phyloP scores from a whole-genome alignment of 1,140 invertebrate genomes.

The Papilio glaucus region DNA sequence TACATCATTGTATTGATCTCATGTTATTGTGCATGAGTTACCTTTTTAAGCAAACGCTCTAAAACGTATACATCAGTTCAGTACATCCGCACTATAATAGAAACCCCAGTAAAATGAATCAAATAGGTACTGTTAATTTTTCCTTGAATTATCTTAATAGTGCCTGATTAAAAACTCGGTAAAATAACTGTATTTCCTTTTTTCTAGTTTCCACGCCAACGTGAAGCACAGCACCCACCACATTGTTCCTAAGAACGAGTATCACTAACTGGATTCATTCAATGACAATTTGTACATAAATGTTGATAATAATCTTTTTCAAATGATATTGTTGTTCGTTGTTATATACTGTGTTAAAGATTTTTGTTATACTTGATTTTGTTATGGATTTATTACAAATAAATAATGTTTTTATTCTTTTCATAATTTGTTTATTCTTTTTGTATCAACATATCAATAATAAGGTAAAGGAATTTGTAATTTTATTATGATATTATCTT shows the following conservation, averaged over 20 bases:
- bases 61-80: no score
- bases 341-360: background rate
- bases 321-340: slow-evolving; percentile 13
- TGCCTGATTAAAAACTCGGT: no score
- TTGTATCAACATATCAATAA: background rate
- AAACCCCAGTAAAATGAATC: no score
- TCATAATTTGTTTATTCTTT: background rate
- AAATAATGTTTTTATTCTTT: slow-evolving; percentile 1
- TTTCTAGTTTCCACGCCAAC: slow-evolving; percentile 54
- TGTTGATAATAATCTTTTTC: slow-evolving; percentile 1
- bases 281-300: background rate
- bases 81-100: no score
- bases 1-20: no score
- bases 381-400: slow-evolving; percentile 3
- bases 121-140: no score
- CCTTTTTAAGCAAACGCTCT: no score
- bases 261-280: slow-evolving; percentile 38
- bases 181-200: slow-evolving; percentile 51
- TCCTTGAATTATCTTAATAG: no score
- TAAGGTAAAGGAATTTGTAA: no score
- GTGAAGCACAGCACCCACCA: slow-evolving; percentile 60
- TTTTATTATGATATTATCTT: no score
- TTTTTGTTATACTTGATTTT: background rate
- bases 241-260: slow-evolving; percentile 53
- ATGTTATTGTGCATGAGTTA: no score